Conservation (phyloP, 2,797 vertebrate genomes). For the Hephaestus fuliginosus region DNA sequence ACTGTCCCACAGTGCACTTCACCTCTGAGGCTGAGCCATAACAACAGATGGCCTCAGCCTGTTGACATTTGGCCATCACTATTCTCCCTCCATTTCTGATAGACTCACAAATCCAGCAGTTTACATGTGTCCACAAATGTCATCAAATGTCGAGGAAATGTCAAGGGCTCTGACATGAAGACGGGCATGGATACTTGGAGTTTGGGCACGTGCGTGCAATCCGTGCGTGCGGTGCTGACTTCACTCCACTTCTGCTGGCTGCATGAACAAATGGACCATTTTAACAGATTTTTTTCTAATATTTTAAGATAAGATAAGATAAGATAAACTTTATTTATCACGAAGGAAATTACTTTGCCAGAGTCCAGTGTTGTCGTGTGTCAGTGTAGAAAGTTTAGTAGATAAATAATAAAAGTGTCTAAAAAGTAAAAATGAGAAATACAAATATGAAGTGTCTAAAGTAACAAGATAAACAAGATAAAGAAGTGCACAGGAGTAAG, state of each 20-base stretch:
- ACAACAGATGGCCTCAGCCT: conserved; percentile 78
- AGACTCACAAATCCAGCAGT: conserved; percentile 70
- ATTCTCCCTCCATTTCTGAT: conserved; percentile 68
- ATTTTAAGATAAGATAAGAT: too few species aligned
- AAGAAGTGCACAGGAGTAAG: too few species aligned
- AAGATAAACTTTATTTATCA: too few species aligned
- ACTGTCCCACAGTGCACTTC: conserved; percentile 47
- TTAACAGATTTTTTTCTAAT: neutral
- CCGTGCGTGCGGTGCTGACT: neutral
- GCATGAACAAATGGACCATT: neutral
- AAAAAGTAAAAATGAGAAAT: too few species aligned
- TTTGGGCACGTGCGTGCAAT: neutral
- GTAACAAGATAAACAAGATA: too few species aligned
- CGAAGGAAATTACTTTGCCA: too few species aligned
- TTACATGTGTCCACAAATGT: conserved; percentile 85
- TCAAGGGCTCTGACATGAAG: conserved; percentile 76
- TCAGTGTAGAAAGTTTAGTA: too few species aligned
- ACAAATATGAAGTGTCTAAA: too few species aligned
- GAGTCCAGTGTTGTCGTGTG: too few species aligned
- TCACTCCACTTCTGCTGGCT: neutral
- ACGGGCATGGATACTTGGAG: conserved; percentile 9
- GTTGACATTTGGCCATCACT: conserved; percentile 81
- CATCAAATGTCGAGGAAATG: conserved; percentile 87
- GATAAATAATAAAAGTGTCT: too few species aligned
- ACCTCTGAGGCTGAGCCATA: conserved; percentile 43